Evolutionary conservation across 2,888 invertebrate species (phyloP).

Genomic region (Epinotia nisella): DNA sequence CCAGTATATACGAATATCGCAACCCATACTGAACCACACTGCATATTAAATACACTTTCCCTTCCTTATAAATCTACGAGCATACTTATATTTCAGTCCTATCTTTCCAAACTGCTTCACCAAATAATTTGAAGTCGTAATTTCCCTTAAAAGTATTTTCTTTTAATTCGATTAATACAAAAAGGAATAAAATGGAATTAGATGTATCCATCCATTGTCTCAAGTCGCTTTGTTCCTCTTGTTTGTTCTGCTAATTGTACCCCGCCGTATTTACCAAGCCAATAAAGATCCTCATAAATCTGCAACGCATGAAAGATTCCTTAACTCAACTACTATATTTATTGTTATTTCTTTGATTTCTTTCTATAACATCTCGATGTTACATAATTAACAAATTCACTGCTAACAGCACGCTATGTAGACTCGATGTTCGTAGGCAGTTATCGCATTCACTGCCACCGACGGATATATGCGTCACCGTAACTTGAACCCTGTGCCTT

Average conservation of each 20-base stretch:
- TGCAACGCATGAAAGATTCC: slow-evolving; percentile 58
- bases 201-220: slow-evolving; percentile 56
- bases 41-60: not conserved
- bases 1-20: too few relatives aligned
- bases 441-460: too few relatives aligned
- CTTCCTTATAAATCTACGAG: not conserved
- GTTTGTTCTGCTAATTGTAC: slow-evolving; percentile 64
- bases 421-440: not conserved
- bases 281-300: slow-evolving; percentile 64
- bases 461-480: too few relatives aligned
- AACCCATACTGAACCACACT: too few relatives aligned
- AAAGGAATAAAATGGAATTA: slow-evolving; percentile 58
- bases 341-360: slow-evolving; percentile 17
- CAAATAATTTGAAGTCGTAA: slow-evolving; percentile 42
- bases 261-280: slow-evolving; percentile 59
- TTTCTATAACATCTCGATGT: slow-evolving; percentile 5
- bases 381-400: too few relatives aligned
- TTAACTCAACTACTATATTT: slow-evolving; percentile 50
- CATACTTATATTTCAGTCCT: slow-evolving; percentile 12
- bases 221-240: slow-evolving; percentile 59
- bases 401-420: too few relatives aligned
- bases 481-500: too few relatives aligned
- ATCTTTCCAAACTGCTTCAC: slow-evolving; percentile 7
- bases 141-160: slow-evolving; percentile 45
- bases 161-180: slow-evolving; percentile 55